phyloP scores from a whole-genome alignment of 2,888 invertebrate species.

The Philereme vetulata region DNA sequence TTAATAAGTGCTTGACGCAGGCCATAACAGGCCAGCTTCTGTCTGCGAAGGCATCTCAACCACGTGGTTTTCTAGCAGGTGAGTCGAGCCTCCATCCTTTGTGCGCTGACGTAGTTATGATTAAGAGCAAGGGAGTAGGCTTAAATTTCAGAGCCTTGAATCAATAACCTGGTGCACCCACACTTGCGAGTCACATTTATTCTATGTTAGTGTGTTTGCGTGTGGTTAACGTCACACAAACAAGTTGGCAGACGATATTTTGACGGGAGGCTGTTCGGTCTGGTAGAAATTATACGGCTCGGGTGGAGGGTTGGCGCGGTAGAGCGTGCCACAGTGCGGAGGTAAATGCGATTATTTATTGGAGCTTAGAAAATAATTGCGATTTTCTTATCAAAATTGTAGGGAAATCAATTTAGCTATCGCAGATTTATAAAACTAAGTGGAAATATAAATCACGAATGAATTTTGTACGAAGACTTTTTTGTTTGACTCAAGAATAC shows the following conservation, averaged over 20 bases:
- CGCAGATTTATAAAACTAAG: no score
- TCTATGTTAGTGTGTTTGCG: constrained; percentile 36
- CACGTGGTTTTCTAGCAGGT: constrained; percentile 67
- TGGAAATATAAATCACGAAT: no score
- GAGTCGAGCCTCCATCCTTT: constrained; percentile 59
- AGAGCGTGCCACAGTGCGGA: constrained; percentile 2
- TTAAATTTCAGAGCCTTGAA: constrained; percentile 77
- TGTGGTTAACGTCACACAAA: constrained; percentile 65
- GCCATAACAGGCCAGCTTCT: constrained; percentile 57
- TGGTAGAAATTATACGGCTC: constrained; percentile 66
- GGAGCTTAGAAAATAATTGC: constrained; percentile 18
- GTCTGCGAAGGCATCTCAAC: constrained; percentile 60
- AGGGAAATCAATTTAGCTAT: background rate
- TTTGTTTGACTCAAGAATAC: no score
- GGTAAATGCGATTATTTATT: constrained; percentile 17
- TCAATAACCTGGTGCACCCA: constrained; percentile 78
- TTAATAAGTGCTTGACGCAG: constrained; percentile 54
- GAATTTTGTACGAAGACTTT: no score
- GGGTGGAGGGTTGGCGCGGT: constrained; percentile 32
- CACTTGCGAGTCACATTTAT: constrained; percentile 46
- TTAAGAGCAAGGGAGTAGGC: constrained; percentile 76
- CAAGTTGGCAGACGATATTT: constrained; percentile 71
- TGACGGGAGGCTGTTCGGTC: constrained; percentile 67
- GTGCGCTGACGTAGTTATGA: constrained; percentile 69
- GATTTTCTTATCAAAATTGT: constrained; percentile 12